These are phyloP conservation scores for Cistogaster globosa DNA, from an alignment of 2,888 invertebrate genomes.

Conservation along the genomic window DNA sequence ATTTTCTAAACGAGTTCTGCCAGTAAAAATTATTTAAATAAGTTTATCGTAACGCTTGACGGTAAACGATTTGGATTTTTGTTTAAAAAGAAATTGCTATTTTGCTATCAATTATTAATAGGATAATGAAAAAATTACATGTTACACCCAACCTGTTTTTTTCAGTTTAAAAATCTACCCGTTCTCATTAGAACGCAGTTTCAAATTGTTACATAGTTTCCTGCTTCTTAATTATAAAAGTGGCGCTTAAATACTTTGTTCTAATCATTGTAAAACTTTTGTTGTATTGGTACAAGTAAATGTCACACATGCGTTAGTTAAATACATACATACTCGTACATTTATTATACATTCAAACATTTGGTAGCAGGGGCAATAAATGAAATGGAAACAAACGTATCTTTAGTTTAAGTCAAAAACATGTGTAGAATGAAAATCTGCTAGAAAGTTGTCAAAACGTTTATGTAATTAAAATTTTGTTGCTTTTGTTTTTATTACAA, in stretches of 20 bases:
- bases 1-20: no score
- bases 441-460: conserved; percentile 51
- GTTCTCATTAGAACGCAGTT: no score
- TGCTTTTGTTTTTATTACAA: not conserved
- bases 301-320: not conserved
- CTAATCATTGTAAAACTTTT: not conserved
- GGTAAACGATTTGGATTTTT: no score
- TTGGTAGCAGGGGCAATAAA: conserved; percentile 39
- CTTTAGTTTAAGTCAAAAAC: conserved; percentile 42
- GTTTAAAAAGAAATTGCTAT: no score
- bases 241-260: conserved; percentile 7
- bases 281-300: conserved; percentile 27
- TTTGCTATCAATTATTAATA: no score
- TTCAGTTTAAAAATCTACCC: no score
- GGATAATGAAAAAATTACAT: no score
- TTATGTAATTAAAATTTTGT: conserved; percentile 27
- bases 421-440: conserved; percentile 49
- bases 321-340: no score
- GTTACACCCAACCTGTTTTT: no score
- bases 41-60: no score
- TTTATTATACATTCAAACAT: not conserved
- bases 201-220: conserved; percentile 8
- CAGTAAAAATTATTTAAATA: no score
- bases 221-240: not conserved
- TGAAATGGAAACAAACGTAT: conserved; percentile 9